Evolutionary conservation across 1,140 invertebrate species (phyloP).

Genomic region (Saccostrea glomerata): DNA sequence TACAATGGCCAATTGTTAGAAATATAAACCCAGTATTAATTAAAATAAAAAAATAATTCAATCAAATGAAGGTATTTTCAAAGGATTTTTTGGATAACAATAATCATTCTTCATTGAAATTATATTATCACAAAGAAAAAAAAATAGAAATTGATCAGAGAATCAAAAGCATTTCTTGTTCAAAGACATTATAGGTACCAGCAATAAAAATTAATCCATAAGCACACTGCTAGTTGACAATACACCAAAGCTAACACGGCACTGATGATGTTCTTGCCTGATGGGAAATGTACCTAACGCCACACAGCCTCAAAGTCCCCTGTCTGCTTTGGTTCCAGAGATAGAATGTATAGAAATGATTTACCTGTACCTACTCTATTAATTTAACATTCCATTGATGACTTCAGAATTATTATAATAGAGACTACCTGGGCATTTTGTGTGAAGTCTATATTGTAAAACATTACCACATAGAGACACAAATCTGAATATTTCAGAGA

Average conservation of each 20-base stretch:
- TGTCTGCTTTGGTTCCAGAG: not conserved
- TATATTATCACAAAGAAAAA: not conserved
- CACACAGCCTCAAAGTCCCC: not conserved
- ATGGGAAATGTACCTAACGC: not conserved
- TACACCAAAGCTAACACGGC: not conserved
- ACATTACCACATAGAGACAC: no score
- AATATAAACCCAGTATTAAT: no score
- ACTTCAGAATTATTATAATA: not conserved
- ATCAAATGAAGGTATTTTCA: no score
- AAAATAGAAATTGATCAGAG: not conserved
- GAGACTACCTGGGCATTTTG: not conserved
- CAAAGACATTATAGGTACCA: not conserved
- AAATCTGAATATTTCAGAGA: no score
- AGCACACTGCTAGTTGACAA: not conserved
- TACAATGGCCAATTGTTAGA: no score
- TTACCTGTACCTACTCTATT: not conserved
- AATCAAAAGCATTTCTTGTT: not conserved
- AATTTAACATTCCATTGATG: not conserved
- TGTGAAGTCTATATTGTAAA: not conserved
- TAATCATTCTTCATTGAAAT: not conserved
- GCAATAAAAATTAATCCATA: not conserved
- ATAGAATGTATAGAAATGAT: not conserved
- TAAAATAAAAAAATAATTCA: no score
- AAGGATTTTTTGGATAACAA: not conserved
- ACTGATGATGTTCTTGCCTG: constrained; percentile 4